Base-by-base conservation (phyloP, 2,888 invertebrate genomes). In the Melieria crassipennis region DNA sequence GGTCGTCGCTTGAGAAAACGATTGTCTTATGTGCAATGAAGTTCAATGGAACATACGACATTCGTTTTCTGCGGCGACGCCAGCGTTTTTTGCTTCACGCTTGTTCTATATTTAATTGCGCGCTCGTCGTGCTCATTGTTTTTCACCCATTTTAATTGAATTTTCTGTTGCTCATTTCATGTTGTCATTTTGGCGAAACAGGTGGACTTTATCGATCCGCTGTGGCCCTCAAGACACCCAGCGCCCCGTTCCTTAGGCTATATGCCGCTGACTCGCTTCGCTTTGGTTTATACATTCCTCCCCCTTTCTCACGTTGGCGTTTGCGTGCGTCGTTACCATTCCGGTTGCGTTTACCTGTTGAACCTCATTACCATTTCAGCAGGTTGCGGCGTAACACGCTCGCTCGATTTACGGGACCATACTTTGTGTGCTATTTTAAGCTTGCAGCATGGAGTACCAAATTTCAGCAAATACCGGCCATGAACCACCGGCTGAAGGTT, bases 161-260 rank as follows among this genome's bases (percentile, higher is more conserved):
- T 30, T 30, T 30, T 30, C 2, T 30, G 30, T 2, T 43, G 58
- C 42, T 43, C 57, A 61, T 13, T 52, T 43, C 50, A 47, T n/a
- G 61, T 67, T 60, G 13, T 67, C 50, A 45, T 67, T 67, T 67
- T 55, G 63, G 7, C 63, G 16, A 64, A 60, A 65, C 55, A 57
- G 61, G 63, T 69, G 61, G 65, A 55, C 60, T 68, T 72, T 72
- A 72, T 72, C 68, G 71, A 72, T 69, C 64, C 61, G 68, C 65
- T 50, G 43, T 61, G 60, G 45, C 61, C 30, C 30, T 30, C 30
- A 30, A 30, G 30, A 30, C 30, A 30, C 30, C 30, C 30, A 30
- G 30, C 30, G 30, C 30, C 30, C 30, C 30, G 30, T 30, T 30
- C 30, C 30, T 30, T 30, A 3, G 30, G 30, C 3, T 3, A 30